Base-by-base conservation (phyloP, 1,140 invertebrate species). In the Diabrotica virgifera region DNA sequence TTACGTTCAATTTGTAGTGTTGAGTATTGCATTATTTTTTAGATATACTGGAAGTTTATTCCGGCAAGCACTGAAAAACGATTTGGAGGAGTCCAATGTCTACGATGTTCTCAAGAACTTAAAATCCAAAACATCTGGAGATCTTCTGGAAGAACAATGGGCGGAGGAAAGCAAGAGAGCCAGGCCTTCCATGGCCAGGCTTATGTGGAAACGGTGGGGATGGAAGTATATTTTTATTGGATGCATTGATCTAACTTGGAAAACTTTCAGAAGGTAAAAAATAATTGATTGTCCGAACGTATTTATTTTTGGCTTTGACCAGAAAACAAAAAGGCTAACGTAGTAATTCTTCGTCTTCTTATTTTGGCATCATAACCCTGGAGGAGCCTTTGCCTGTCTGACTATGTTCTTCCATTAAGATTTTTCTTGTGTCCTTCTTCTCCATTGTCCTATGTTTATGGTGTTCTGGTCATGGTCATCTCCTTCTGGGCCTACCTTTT, bases 111-210 rank as follows among this genome's bases (percentile, higher is more conserved):
- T 56, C 10, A 6, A 38, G 5, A 36, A 14, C 4, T 56, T 40
- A 10, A 50, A 64, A 6, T 64, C 62, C 0, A 46, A 52, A 56
- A 58, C 13, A 11, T 36, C 37, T 24, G 62, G 62, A 2, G 36
- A 64, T 36, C 11, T n/a, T n/a, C 12, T 64, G 9, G 62, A 64
- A 56, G 35, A 14, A 51, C 6, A 11, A 7, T 64, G 62, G 62
- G 14, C 13, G 11, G 13, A 12, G 35, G 37, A 37, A 10, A 35
- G 9, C 4, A 9, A 11, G 37, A 40, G 11, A n/a, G 13, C 56
- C 11, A 36, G 36, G 6, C 35, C n/a, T 12, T 58, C 56, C 24
- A 40, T 58, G 12, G 36, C 12, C 10, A 0, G 38, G 38, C 13
- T 58, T 5, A 36, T 58, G 10, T 58, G 56, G 56, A 8, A 40